These are phyloP conservation scores for Thamnaconus septentrionalis DNA, from an alignment of 2,113 vertebrate species.

Conservation along the genomic window DNA sequence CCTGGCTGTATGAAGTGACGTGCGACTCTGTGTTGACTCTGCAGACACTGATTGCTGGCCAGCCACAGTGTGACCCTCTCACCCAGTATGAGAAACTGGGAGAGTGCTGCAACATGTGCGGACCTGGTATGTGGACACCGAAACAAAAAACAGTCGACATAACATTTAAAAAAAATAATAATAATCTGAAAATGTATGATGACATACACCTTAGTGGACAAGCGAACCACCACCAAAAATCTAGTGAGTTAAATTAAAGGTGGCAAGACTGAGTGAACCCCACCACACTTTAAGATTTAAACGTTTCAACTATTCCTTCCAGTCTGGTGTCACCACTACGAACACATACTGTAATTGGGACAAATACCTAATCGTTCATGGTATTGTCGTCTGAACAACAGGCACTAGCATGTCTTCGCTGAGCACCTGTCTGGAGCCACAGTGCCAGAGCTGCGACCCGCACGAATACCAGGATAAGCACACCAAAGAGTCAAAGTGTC, in stretches of 20 bases:
- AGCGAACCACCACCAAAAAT: too few species aligned
- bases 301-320: background rate
- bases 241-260: too few species aligned
- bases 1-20: background rate
- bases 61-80: constrained; percentile 35
- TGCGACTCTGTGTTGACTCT: background rate
- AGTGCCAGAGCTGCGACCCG: constrained; percentile 24
- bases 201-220: too few species aligned
- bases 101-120: constrained; percentile 66
- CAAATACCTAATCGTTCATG: too few species aligned
- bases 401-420: background rate
- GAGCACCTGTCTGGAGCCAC: constrained; percentile 19
- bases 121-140: constrained; percentile 52
- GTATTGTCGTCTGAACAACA: constrained; percentile 17
- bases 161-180: too few species aligned
- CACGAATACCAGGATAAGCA: constrained; percentile 56
- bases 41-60: constrained; percentile 31
- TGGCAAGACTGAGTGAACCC: too few species aligned
- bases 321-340: background rate
- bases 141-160: too few species aligned
- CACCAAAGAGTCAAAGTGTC: background rate
- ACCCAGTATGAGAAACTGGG: constrained; percentile 37
- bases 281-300: too few species aligned
- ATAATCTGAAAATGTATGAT: too few species aligned
- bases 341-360: too few species aligned